phyloP scores from a whole-genome alignment of 2,888 invertebrate species.

The Apantesis nais region DNA sequence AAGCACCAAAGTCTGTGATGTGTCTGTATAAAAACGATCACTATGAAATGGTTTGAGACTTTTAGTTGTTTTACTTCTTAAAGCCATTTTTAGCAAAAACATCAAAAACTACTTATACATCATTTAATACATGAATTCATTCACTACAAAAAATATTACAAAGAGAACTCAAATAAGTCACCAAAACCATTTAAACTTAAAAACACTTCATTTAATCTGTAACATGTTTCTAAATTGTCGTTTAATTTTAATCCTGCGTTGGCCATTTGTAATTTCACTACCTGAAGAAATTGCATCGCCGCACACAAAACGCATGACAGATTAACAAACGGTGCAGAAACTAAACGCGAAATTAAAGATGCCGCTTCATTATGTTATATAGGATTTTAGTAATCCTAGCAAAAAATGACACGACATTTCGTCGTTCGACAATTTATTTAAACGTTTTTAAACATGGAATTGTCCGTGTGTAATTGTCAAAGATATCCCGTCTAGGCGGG shows the following conservation, averaged over 20 bases:
- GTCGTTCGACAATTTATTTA: constrained; percentile 56
- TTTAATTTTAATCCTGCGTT: constrained; percentile 56
- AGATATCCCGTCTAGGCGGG: constrained; percentile 15
- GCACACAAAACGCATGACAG: constrained; percentile 50
- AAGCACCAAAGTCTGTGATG: no score
- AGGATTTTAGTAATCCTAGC: constrained; percentile 69
- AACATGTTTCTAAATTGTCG: constrained; percentile 45
- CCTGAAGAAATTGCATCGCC: constrained; percentile 47
- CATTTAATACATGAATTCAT: background rate
- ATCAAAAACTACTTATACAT: background rate
- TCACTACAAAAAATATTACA: background rate
- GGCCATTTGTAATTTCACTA: constrained; percentile 48
- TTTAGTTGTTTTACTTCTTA: no score
- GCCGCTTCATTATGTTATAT: constrained; percentile 51
- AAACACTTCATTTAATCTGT: constrained; percentile 32
- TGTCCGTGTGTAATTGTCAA: constrained; percentile 51
- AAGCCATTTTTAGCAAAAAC: background rate
- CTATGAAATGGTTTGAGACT: no score
- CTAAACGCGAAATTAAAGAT: constrained; percentile 48
- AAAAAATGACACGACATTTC: constrained; percentile 54
- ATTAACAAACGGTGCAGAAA: constrained; percentile 54
- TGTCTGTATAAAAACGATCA: no score
- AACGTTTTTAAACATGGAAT: constrained; percentile 56
- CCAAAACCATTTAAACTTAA: constrained; percentile 23
- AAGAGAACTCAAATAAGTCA: constrained; percentile 7